Conservation (phyloP, 1,140 invertebrate genomes). For the Drosophila burlai region DNA sequence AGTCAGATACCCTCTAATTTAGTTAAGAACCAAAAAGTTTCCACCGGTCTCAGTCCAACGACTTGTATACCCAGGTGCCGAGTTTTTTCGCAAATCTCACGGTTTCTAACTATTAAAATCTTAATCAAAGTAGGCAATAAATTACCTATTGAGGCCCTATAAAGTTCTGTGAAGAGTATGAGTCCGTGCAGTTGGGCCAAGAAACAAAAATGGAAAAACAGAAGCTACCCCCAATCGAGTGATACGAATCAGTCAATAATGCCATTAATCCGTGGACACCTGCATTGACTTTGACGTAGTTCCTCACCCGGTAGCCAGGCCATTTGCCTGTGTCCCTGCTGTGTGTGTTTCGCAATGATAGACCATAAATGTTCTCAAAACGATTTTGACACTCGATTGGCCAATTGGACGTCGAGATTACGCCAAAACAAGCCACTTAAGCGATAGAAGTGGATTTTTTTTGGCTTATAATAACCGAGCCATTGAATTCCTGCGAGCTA, state of each 20-base stretch:
- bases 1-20: conserved; percentile 22
- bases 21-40: conserved; percentile 5
- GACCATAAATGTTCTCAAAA: conserved; percentile 46
- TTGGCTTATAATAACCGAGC: not conserved
- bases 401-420: conserved; percentile 64
- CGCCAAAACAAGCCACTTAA: conserved; percentile 49
- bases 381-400: conserved; percentile 56
- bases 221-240: conserved; percentile 36
- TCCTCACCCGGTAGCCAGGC: conserved; percentile 7
- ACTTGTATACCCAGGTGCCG: not conserved
- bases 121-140: conserved; percentile 26
- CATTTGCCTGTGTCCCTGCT: conserved; percentile 30
- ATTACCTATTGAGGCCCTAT: not conserved
- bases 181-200: not conserved
- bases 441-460: conserved; percentile 14
- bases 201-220: not conserved
- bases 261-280: conserved; percentile 38
- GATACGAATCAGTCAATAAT: conserved; percentile 37
- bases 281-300: conserved; percentile 38
- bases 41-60: not conserved
- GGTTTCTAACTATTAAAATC: conserved; percentile 12
- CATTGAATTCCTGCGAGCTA: conserved; percentile 22
- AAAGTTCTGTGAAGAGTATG: conserved; percentile 7
- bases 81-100: not conserved
- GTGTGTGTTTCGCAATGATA: conserved; percentile 38